Conservation (phyloP, 2,888 invertebrate species). For the Megaustenia siamemsis region DNA sequence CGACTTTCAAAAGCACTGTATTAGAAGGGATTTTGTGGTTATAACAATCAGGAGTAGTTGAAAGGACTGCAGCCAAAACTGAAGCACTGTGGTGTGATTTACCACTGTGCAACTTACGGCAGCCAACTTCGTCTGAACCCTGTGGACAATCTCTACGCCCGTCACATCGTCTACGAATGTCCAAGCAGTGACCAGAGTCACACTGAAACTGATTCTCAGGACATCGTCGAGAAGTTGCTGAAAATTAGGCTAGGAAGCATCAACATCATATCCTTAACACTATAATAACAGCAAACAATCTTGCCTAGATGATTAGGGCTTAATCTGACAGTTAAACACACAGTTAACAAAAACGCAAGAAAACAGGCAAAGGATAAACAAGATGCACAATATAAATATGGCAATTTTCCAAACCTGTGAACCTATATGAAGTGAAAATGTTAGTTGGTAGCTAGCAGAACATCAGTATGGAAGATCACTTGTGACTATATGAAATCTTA, state of each 20-base stretch:
- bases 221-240: constrained; percentile 36
- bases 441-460: too few species aligned
- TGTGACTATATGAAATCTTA: too few species aligned
- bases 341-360: too few species aligned
- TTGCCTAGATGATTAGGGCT: too few species aligned
- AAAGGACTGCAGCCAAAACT: constrained; percentile 11
- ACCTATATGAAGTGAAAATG: too few species aligned
- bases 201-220: constrained; percentile 83
- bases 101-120: constrained; percentile 65
- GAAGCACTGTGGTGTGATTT: constrained; percentile 6
- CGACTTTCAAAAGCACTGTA: constrained; percentile 62
- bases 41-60: neutral
- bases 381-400: too few species aligned
- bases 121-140: constrained; percentile 73
- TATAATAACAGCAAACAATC: neutral
- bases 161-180: constrained; percentile 81
- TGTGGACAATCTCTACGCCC: constrained; percentile 74
- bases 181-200: constrained; percentile 87
- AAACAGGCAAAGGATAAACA: too few species aligned
- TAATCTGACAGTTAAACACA: too few species aligned
- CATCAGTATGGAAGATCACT: too few species aligned
- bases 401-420: too few species aligned
- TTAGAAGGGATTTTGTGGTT: neutral
- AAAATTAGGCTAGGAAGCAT: constrained; percentile 27
- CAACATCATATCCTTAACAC: neutral